A percentile compares a stretch with the other conserved stretches of the same genome.
phyloP scores from a whole-genome alignment of 2,797 vertebrate species.

The Brotogeris chrysoptera region DNA sequence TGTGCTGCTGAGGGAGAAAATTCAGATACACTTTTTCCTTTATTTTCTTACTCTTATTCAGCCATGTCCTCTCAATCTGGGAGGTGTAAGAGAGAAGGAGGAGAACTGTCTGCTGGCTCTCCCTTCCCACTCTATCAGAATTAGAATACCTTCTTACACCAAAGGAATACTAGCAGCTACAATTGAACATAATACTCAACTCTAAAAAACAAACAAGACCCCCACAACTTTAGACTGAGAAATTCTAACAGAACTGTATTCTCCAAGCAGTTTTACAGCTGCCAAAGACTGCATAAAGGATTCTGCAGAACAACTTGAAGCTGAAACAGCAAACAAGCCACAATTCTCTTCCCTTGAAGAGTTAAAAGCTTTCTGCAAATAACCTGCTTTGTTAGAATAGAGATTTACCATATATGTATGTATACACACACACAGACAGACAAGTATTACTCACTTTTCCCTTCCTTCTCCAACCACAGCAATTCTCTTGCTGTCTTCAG shows the following conservation, averaged over 20 bases:
- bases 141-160: background rate
- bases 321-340: background rate
- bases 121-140: background rate
- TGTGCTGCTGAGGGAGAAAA: background rate
- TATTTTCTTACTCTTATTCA: background rate
- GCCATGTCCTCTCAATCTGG: background rate
- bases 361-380: background rate
- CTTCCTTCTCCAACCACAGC: conserved; percentile 93
- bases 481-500: conserved; percentile 94
- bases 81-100: background rate
- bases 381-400: background rate
- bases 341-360: background rate
- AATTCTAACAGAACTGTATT: background rate
- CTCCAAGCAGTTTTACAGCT: background rate
- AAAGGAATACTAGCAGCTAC: background rate
- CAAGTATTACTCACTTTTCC: conserved; percentile 86
- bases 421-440: background rate
- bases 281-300: background rate
- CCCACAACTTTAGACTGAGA: background rate
- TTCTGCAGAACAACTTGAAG: background rate
- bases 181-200: background rate
- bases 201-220: background rate
- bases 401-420: background rate
- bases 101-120: background rate
- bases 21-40: background rate